Conservation (phyloP, 2,888 invertebrate genomes). For the Deilephila elpenor region DNA sequence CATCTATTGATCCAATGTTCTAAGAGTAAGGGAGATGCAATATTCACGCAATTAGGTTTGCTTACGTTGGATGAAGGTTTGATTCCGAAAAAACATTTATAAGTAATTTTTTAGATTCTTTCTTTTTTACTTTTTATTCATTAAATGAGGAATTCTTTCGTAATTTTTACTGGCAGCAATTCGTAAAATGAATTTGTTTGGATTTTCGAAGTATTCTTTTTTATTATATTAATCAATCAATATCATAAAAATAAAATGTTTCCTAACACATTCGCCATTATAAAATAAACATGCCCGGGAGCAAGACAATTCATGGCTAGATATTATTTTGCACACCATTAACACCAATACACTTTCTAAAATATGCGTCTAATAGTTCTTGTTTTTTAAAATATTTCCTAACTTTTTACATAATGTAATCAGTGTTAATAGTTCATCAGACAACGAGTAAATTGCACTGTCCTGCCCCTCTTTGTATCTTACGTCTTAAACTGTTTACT, state of each 20-base stretch:
- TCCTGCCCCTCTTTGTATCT: no score
- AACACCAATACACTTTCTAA: constrained; percentile 56
- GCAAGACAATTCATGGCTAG: constrained; percentile 14
- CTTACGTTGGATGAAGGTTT: no score
- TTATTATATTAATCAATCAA: background rate
- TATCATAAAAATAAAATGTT: constrained; percentile 12
- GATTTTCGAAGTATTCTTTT: background rate
- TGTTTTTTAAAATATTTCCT: background rate
- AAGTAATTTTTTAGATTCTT: no score
- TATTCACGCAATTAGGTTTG: no score
- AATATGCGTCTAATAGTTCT: constrained; percentile 44
- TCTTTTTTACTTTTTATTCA: no score
- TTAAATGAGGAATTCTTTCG: background rate
- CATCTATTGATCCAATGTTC: no score
- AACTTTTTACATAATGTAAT: constrained; percentile 32
- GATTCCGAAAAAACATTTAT: no score
- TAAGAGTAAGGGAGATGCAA: no score
- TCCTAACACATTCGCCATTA: background rate
- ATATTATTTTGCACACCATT: constrained; percentile 32
- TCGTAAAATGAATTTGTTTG: background rate
- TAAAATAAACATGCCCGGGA: constrained; percentile 21
- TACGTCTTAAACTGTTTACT: no score
- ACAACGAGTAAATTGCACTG: no score
- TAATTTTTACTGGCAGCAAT: background rate
- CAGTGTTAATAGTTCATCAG: no score